phyloP scores from a whole-genome alignment of 1,140 invertebrate genomes.

The Penaeus japonicus region DNA sequence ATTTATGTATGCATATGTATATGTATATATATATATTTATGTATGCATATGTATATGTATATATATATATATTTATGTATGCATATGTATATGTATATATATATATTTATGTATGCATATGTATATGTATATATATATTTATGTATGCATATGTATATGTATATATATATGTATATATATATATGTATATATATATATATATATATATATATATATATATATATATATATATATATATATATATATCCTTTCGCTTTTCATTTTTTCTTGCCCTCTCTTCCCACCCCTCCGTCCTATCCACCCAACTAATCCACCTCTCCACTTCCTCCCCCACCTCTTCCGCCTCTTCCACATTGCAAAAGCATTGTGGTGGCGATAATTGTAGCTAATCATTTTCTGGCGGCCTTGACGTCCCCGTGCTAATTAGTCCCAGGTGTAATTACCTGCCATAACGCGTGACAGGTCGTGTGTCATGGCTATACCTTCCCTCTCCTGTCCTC shows the following conservation, averaged over 20 bases:
- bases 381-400: too few species aligned
- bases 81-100: not conserved
- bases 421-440: not conserved
- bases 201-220: slow-evolving; percentile 6
- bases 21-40: not conserved
- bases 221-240: not conserved
- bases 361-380: not conserved
- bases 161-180: not conserved
- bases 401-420: too few species aligned
- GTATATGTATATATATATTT: not conserved
- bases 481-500: not conserved
- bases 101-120: not conserved
- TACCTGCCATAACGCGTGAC: not conserved
- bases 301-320: not conserved
- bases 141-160: not conserved
- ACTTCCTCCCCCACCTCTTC: not conserved
- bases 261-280: not conserved
- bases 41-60: not conserved
- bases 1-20: not conserved
- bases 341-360: not conserved
- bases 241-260: not conserved
- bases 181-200: not conserved
- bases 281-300: not conserved
- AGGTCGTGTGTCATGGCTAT: not conserved
- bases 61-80: slow-evolving; percentile 1